These are phyloP conservation scores for Scomberomorus guttatus DNA, from an alignment of 2,797 vertebrate species.

Conservation along the genomic window DNA sequence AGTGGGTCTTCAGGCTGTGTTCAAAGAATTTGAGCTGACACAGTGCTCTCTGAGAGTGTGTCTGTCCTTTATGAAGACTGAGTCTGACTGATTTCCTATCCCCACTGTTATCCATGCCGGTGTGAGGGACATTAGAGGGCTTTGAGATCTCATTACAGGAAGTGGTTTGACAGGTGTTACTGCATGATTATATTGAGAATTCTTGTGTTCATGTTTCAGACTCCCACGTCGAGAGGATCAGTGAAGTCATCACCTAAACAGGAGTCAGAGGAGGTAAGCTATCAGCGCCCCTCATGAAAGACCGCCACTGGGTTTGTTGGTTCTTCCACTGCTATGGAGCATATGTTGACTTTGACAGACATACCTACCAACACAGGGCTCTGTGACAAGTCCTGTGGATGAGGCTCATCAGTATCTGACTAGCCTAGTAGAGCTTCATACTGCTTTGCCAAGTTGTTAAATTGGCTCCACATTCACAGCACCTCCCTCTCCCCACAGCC, in stretches of 20 bases:
- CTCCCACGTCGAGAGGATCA: slow-evolving; percentile 70
- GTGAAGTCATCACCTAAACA: slow-evolving; percentile 76
- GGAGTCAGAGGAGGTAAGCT: slow-evolving; percentile 84
- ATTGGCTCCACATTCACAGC: too few relatives aligned
- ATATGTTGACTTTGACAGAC: neutral
- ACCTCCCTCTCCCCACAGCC: too few relatives aligned
- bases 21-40: neutral
- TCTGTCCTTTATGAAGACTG: neutral
- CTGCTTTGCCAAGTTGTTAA: too few relatives aligned
- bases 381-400: neutral
- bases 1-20: neutral
- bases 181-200: neutral
- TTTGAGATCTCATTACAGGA: neutral
- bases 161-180: neutral
- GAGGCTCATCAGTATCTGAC: neutral
- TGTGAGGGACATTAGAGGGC: neutral
- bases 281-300: neutral
- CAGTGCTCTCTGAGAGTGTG: neutral
- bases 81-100: neutral
- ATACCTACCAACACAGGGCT: neutral
- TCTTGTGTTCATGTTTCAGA: slow-evolving; percentile 57
- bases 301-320: neutral
- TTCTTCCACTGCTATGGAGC: neutral
- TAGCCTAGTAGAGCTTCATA: too few relatives aligned
- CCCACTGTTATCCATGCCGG: neutral